Evolutionary conservation across 2,888 invertebrate genomes (phyloP), one percentile per base, ranked within the genome.

Genomic region (Sisyra nigra): DNA sequence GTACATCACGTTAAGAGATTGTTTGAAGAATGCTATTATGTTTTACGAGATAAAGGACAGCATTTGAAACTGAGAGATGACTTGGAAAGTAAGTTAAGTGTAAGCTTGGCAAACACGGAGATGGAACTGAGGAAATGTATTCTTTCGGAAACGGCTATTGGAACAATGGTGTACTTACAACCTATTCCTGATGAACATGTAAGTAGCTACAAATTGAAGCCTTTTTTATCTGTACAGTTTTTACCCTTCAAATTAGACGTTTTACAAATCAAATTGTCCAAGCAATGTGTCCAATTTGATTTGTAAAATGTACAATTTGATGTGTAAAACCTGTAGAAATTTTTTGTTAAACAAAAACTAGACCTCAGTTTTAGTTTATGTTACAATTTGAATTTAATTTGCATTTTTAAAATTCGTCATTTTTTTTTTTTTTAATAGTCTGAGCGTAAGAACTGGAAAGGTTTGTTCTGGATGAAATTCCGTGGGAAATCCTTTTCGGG

Each of bases 21-120:
- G 6, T 78, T 82, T 49, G 79, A 80, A 55, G 82, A 83, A 54
- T 75, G 82, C n/a, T 78, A 75, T 52, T 68, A 70, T 47, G 62
- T 82, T 48, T 61, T 83, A 24, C 67, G 79, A 40, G 81, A 82
- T 50, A 75, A 80, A 53, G 74, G 73, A 1, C 70, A 76, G 30
- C 72, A 71, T 50, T 58, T 80, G 51, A 74, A 71, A 52, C 56
- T 80, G 44, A 65, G 75, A 37, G 74, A 75, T 52, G 79, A 80
- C 56, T 59, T 80, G 47, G 81, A 80, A 51, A 75, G 71, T 36
- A 79, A 79, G 55, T 56, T 85, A 40, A 77, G 74, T 43, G 66
- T 71, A 14, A 71, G 77, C 11, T 59, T 85, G 52, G 72, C 75
- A 1, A 73, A 72, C 47, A 74, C 81, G 63, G 83, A 84, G 58